Conservation (phyloP, 2,797 vertebrate genomes). For the Poecilia picta region DNA sequence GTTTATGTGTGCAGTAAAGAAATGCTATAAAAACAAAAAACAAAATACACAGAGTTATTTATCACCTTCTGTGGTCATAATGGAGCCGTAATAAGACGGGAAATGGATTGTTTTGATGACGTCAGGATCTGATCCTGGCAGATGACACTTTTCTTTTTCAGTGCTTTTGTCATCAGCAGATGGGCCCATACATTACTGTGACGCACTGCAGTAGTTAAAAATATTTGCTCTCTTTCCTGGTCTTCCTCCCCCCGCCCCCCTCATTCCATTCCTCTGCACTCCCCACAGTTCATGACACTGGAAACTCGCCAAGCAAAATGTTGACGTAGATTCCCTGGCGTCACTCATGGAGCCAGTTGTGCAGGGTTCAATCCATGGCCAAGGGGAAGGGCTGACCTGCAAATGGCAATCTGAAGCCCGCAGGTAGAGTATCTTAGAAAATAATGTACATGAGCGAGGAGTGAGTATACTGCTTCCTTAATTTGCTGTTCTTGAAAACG, state of each 20-base stretch:
- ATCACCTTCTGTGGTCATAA: conserved; percentile 29
- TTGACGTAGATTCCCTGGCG: conserved; percentile 66
- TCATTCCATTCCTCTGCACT: conserved; percentile 60
- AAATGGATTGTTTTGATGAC: conserved; percentile 34
- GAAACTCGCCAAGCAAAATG: conserved; percentile 75
- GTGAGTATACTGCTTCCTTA: not conserved
- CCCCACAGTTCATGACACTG: conserved; percentile 72
- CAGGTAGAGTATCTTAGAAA: conserved; percentile 42
- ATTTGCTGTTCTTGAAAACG: not conserved
- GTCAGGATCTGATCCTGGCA: conserved; percentile 32
- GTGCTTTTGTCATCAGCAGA: conserved; percentile 41
- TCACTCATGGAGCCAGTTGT: conserved; percentile 52
- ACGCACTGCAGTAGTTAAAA: conserved; percentile 70
- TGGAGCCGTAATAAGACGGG: conserved; percentile 30
- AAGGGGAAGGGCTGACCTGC: conserved; percentile 8
- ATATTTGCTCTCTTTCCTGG: conserved; percentile 67
- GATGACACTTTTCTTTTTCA: conserved; percentile 30
- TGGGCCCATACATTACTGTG: conserved; percentile 54
- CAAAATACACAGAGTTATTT: conserved; percentile 51
- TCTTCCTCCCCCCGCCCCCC: too few species aligned
- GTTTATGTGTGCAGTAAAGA: conserved; percentile 21
- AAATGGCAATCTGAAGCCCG: conserved; percentile 30
- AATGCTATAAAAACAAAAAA: conserved; percentile 18
- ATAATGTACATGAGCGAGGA: not conserved
- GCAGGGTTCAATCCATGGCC: conserved; percentile 33